Conservation (phyloP, 2,113 vertebrate genomes). For the Tyto alba region DNA sequence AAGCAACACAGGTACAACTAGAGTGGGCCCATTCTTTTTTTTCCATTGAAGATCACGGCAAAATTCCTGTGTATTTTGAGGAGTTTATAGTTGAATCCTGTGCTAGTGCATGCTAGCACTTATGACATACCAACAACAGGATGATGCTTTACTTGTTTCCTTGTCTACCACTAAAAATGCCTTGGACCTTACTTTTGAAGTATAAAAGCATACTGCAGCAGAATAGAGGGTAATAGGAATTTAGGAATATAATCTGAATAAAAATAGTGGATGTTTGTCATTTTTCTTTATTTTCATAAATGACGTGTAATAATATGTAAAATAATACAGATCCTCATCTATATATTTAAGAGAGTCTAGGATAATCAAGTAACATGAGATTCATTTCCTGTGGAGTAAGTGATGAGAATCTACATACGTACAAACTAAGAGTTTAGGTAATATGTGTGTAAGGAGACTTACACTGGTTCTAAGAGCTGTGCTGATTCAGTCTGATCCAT, state of each 20-base stretch:
- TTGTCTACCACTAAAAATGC: background rate
- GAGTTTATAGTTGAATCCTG: background rate
- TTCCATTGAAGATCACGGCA: background rate
- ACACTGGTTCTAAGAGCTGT: background rate
- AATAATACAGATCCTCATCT: background rate
- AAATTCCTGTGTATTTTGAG: background rate
- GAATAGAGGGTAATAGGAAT: background rate
- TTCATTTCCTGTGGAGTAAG: background rate
- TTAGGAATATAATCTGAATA: background rate
- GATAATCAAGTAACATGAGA: background rate
- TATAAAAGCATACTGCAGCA: background rate
- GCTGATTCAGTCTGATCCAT: background rate
- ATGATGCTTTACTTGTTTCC: background rate
- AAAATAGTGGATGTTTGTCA: background rate
- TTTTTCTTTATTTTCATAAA: background rate
- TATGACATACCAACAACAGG: background rate
- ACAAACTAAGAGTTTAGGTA: background rate
- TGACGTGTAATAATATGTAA: no score
- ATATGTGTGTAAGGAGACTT: background rate
- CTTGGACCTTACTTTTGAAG: background rate
- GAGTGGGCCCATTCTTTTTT: background rate
- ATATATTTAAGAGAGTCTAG: background rate
- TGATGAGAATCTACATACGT: background rate
- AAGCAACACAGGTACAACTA: background rate
- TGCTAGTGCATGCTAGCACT: background rate